Evolutionary conservation across 2,888 invertebrate genomes (phyloP).

Genomic region (Antheraea assamensis): DNA sequence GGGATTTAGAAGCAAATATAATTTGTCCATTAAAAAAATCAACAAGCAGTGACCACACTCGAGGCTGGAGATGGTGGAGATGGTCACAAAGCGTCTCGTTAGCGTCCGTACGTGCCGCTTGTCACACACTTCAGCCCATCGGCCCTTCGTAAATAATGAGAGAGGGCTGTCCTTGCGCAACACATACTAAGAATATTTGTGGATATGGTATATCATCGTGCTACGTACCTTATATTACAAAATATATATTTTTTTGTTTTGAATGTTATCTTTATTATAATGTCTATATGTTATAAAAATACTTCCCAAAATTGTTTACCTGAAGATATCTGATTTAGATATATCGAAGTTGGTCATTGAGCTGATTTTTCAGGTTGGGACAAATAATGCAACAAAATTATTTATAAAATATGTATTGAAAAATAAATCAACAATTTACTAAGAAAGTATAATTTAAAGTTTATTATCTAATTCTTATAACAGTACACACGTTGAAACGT

Average conservation of each 20-base stretch:
- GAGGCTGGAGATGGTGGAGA: conserved; percentile 69
- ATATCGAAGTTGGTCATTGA: background rate
- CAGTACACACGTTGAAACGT: too few relatives aligned
- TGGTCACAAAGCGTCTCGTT: conserved; percentile 83
- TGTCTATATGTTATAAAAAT: background rate
- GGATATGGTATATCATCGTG: conserved; percentile 12
- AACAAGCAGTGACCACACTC: conserved; percentile 76
- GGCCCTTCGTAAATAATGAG: conserved; percentile 82
- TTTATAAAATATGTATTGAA: background rate
- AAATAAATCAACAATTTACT: too few relatives aligned
- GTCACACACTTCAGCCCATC: conserved; percentile 79
- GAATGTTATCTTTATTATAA: too few relatives aligned
- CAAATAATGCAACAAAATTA: background rate
- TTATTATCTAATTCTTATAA: too few relatives aligned
- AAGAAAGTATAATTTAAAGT: too few relatives aligned
- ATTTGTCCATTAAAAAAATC: conserved; percentile 81
- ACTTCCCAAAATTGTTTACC: background rate
- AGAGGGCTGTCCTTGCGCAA: conserved; percentile 61
- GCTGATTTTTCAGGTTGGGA: background rate
- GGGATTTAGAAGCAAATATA: conserved; percentile 71
- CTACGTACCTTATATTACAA: background rate
- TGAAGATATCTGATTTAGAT: background rate
- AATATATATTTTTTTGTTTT: background rate
- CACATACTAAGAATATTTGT: conserved; percentile 11
- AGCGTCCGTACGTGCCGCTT: conserved; percentile 78